These are phyloP conservation scores for Pedicia rivosa DNA, from an alignment of 2,888 invertebrate species.

Conservation along the genomic window DNA sequence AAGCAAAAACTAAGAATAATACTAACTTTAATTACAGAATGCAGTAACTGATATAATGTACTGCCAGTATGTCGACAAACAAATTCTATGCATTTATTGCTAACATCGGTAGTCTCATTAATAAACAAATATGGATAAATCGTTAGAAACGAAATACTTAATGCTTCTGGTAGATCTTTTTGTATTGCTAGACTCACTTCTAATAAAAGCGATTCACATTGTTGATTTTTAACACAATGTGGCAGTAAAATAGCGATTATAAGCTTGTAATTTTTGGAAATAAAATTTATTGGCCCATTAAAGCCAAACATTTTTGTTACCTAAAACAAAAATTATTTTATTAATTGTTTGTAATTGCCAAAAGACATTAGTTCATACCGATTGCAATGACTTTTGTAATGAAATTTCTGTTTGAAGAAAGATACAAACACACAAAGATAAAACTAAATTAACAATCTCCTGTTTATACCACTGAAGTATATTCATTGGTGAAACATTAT, in stretches of 20 bases:
- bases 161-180: slow-evolving; percentile 40
- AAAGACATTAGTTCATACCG: slow-evolving; percentile 15
- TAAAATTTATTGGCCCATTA: slow-evolving; percentile 48
- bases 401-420: slow-evolving; percentile 21
- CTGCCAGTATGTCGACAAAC: slow-evolving; percentile 43
- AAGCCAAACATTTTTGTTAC: slow-evolving; percentile 52
- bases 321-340: slow-evolving; percentile 15
- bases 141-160: slow-evolving; percentile 48
- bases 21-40: slow-evolving; percentile 35
- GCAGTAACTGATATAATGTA: slow-evolving; percentile 40
- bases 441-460: slow-evolving; percentile 22
- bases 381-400: slow-evolving; percentile 20
- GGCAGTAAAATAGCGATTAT: slow-evolving; percentile 47
- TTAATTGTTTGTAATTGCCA: not conserved
- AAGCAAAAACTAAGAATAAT: slow-evolving; percentile 38
- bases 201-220: slow-evolving; percentile 38
- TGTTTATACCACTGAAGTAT: slow-evolving; percentile 29
- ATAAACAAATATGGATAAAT: slow-evolving; percentile 56
- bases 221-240: slow-evolving; percentile 33
- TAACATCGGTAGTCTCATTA: slow-evolving; percentile 39
- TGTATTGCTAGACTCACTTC: slow-evolving; percentile 44
- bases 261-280: slow-evolving; percentile 50
- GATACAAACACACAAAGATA: slow-evolving; percentile 20
- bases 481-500: slow-evolving; percentile 21
- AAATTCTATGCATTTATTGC: slow-evolving; percentile 42